Conservation (phyloP, 2,113 vertebrate species). For the Sula dactylatra region DNA sequence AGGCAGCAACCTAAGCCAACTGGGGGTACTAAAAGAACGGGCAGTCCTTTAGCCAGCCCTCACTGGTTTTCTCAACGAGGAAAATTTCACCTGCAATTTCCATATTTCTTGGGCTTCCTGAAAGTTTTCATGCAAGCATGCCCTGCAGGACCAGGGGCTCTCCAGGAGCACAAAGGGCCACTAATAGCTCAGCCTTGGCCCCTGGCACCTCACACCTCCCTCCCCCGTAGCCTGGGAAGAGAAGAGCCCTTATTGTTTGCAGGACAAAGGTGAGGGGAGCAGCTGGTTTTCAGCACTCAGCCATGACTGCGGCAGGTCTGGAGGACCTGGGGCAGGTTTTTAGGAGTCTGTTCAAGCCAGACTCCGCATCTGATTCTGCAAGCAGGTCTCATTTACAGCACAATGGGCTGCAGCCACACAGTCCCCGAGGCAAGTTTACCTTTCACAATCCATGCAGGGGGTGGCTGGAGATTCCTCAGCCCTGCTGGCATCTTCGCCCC, state of each 20-base stretch:
- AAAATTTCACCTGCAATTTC: neutral
- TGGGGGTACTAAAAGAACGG: neutral
- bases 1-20: neutral
- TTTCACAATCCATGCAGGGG: slow-evolving; percentile 14
- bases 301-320: neutral
- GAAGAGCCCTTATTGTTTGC: neutral
- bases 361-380: neutral
- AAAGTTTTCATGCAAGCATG: neutral
- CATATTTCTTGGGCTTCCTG: neutral
- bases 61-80: fast-evolving
- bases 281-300: neutral
- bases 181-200: neutral
- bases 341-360: neutral
- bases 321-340: neutral
- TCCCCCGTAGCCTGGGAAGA: neutral
- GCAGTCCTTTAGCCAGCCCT: neutral
- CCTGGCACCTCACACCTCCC: neutral
- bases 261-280: slow-evolving; percentile 9
- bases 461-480: slow-evolving; percentile 17
- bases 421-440: slow-evolving; percentile 13
- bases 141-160: neutral
- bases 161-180: neutral
- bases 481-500: neutral
- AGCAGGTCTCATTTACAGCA: slow-evolving; percentile 39
- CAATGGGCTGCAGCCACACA: neutral